Evolutionary conservation across 2,888 invertebrate species (phyloP), one percentile per base, ranked within the genome.

Genomic region (Agrotis exclamationis): DNA sequence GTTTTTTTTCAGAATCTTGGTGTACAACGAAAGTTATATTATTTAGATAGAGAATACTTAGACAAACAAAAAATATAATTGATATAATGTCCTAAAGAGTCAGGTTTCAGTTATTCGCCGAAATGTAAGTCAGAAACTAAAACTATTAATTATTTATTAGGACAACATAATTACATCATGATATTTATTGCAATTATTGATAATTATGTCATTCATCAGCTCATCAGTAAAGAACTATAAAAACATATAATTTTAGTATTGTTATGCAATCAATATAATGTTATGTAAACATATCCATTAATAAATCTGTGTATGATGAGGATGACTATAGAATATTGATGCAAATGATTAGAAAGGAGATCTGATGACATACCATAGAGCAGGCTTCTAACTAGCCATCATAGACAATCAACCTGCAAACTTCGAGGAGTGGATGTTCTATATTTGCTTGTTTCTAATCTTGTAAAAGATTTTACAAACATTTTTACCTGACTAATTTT

Each of bases 261-360:
- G n/a, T 45, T 11, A 64, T 22, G 13, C 48, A 22, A 64, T 6
- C 16, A 20, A 22, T 33, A 22, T 18, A 70, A 28, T 72, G 48
- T 48, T 45, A 48, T 68, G 48, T 57, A 33, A 72, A 59, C 50
- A 67, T 28, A 50, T 58, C 5, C 58, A 69, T 39, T 62, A 58
- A 24, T 53, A 45, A 44, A 24, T 59, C 24, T 48, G 13, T 63
- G 0, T 53, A 50, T 20, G 33, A 48, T 60, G 14, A 45, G 48
- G 22, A 53, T 59, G 1, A 20, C 11, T 3, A 58, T 44, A 22
- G 22, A 47, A 48, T 62, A 68, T 53, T 69, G 7, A 63, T 62
- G 45, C 24, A 50, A 24, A n/a, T 44, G 9, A 48, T 73, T 63
- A 50, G 16, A 50, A 22, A 62, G 28, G 22, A 58, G 24, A 28